Conservation (phyloP, 1,140 invertebrate species). For the Apis mellifera region DNA sequence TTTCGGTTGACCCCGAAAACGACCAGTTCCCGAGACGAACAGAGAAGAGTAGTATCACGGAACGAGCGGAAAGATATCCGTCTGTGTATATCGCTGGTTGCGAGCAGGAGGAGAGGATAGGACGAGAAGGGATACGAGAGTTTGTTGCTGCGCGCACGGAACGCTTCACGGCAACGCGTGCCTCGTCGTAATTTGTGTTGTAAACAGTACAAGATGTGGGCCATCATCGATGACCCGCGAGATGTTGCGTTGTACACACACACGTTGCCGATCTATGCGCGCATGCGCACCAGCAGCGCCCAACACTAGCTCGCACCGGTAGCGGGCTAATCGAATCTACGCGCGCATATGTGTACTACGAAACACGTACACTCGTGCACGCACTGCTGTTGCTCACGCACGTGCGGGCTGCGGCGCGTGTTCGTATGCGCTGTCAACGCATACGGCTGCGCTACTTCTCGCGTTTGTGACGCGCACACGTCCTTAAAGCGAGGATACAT, state of each 20-base stretch:
- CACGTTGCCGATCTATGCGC: background rate
- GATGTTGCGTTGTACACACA: slow-evolving; percentile 4
- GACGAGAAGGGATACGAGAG: background rate
- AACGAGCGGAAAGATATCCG: background rate
- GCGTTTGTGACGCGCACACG: slow-evolving; percentile 54
- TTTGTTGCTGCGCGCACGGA: background rate
- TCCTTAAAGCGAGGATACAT: slow-evolving; percentile 53
- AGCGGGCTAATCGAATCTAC: no score
- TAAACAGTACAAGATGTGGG: slow-evolving; percentile 49
- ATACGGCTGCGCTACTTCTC: slow-evolving; percentile 38
- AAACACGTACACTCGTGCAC: slow-evolving; percentile 18
- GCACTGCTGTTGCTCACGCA: background rate
- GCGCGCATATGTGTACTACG: background rate
- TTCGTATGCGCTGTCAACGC: slow-evolving; percentile 41
- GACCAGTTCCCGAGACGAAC: slow-evolving; percentile 24
- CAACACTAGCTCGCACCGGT: no score
- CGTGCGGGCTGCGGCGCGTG: background rate
- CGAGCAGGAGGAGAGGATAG: no score
- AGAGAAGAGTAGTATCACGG: background rate
- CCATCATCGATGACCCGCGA: slow-evolving; percentile 44
- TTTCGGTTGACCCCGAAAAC: slow-evolving; percentile 37
- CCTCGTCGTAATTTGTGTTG: slow-evolving; percentile 45
- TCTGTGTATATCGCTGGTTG: no score
- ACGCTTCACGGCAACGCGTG: slow-evolving; percentile 25
- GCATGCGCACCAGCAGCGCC: background rate